Base-by-base conservation (phyloP, 2,797 vertebrate genomes). In the Esox lucius region DNA sequence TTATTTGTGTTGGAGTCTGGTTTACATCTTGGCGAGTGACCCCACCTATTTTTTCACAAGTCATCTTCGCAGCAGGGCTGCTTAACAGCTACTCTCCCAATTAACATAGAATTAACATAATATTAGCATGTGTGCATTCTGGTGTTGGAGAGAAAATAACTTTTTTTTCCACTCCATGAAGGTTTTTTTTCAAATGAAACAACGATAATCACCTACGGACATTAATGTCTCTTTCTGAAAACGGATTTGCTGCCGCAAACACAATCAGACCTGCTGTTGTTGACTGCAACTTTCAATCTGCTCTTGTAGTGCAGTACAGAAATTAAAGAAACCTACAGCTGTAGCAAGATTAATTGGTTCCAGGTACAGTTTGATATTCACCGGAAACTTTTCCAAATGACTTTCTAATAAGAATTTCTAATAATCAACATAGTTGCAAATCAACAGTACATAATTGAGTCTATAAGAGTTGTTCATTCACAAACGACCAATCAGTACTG, bases 61-160 rank as follows among this genome's bases (percentile, higher is more conserved):
- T 89, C 90, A 91, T 94, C 89, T 91, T 87, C 92, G 94, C 93
- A 94, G 94, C 93, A 94, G 93, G 93, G 88, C 92, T 91, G 93
- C 90, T 93, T 92, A 91, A 90, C 92, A 91, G 90, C 90, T 89
- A 90, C 87, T 86, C 89, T 87, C 87, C 82, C 91, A 91, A 95
- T 94, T 94, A 94, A 89, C 94, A 95, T 95, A 90, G 68, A 83
- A 94, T 94, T 95, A 94, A 92, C 93, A 95, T 94, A 92, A 92
- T 92, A 95, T 95, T 95, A 93, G 92, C 92, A 94, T 94, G 92
- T 94, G 92, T 90, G 92, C 93, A 93, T 92, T 91, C 87, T 92
- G 92, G 93, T 94, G 92, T 93, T 93, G 91, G 91, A 86, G 86
- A 89, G 90, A 93, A 93, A 73, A 92, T 91, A 92, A 90, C 87